Evolutionary conservation across 1,140 invertebrate species (phyloP).

Genomic region (Eriosoma lanigerum): DNA sequence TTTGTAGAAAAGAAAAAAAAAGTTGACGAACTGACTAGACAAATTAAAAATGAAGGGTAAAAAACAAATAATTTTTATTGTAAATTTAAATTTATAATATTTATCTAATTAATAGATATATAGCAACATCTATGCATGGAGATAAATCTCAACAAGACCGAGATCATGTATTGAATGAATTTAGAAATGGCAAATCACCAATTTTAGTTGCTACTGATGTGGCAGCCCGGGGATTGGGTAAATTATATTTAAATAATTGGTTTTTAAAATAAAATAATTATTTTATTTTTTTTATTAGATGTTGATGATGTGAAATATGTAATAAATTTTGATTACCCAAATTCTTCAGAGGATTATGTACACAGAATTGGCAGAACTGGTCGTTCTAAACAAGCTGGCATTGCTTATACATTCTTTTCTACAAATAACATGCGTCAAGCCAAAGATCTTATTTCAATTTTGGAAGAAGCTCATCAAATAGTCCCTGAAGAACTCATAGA

Average conservation of each 20-base stretch:
- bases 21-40: constrained; percentile 88
- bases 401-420: constrained; percentile 99
- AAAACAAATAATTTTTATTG: not conserved
- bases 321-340: constrained; percentile 99
- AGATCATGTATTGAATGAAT: constrained; percentile 94
- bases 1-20: constrained; percentile 98
- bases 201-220: constrained; percentile 99
- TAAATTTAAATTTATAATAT: not conserved
- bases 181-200: constrained; percentile 87
- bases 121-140: constrained; percentile 90
- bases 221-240: constrained; percentile 88
- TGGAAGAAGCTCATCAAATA: constrained; percentile 94
- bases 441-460: constrained; percentile 84
- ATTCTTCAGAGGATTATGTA: constrained; percentile 98
- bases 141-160: constrained; percentile 96
- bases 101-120: constrained; percentile 26
- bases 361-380: constrained; percentile 98
- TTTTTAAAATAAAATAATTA: not conserved
- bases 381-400: constrained; percentile 90
- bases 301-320: constrained; percentile 99
- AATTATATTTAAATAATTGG: not conserved
- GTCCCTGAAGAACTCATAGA: constrained; percentile 72
- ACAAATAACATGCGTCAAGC: constrained; percentile 89
- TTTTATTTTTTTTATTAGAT: constrained; percentile 83
- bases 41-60: constrained; percentile 64